phyloP scores from a whole-genome alignment of 2,797 vertebrate genomes.

The Pantherophis alleghaniensis region DNA sequence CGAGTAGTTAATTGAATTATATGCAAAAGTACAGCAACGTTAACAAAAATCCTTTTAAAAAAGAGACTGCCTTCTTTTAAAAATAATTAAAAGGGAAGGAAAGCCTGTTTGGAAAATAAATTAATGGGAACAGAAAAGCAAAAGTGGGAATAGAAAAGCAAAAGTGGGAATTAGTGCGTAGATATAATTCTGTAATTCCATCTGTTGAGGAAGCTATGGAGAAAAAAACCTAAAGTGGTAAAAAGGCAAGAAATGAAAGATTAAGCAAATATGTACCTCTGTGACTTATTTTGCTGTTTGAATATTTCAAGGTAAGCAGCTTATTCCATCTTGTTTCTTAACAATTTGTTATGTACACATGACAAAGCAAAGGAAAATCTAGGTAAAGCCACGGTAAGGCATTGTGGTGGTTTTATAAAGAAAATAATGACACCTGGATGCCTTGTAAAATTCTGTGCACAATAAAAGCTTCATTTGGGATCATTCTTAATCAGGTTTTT shows the following conservation, averaged over 20 bases:
- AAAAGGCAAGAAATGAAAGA: background rate
- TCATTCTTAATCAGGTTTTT: background rate
- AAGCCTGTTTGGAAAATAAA: background rate
- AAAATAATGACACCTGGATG: background rate
- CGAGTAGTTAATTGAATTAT: too few relatives aligned
- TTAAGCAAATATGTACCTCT: background rate
- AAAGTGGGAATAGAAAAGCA: background rate
- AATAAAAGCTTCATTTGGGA: background rate
- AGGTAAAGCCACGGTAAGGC: too few relatives aligned
- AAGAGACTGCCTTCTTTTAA: background rate
- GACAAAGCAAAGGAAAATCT: background rate
- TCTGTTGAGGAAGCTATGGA: background rate
- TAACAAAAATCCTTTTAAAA: background rate
- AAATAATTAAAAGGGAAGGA: background rate
- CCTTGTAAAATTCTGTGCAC: background rate
- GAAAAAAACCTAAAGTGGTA: background rate
- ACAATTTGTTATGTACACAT: background rate
- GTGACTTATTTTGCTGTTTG: background rate
- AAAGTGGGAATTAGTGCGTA: background rate
- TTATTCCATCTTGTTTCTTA: background rate
- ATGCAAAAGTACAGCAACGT: background rate
- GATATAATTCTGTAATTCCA: background rate
- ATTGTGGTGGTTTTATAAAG: background rate
- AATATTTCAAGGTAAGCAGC: background rate
- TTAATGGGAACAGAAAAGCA: background rate